These are phyloP conservation scores for Callinectes sapidus DNA, from an alignment of 2,888 invertebrate species.

Conservation along the genomic window DNA sequence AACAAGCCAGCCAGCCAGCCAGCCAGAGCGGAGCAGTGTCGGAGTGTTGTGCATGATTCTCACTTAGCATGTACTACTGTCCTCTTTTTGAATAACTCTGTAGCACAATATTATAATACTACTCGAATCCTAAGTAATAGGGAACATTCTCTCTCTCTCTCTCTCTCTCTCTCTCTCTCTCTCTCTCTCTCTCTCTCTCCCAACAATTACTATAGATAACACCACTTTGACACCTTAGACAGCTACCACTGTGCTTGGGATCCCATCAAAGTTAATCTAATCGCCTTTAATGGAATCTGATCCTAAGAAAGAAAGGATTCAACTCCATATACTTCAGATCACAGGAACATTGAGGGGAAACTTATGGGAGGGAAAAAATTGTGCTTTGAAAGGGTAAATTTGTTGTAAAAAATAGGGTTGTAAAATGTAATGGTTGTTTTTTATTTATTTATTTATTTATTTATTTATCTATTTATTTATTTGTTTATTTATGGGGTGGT, in stretches of 20 bases:
- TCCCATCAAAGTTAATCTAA: background rate
- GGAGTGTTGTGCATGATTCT: background rate
- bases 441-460: too few species aligned
- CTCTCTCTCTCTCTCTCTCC: too few species aligned
- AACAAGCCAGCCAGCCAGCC: background rate
- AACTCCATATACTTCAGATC: background rate
- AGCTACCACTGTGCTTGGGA: background rate
- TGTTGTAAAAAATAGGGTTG: background rate
- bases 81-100: background rate
- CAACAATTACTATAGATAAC: background rate
- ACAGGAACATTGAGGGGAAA: background rate
- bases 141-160: background rate
- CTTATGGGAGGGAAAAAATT: background rate
- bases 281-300: background rate
- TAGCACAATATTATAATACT: background rate
- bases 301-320: background rate
- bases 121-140: background rate
- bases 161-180: too few species aligned
- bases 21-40: background rate
- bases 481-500: too few species aligned
- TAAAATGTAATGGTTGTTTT: background rate
- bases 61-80: background rate
- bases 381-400: background rate
- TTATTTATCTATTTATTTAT: too few species aligned
- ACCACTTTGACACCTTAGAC: background rate